Conservation (phyloP, 2,888 invertebrate species). For the Strigamia crassipes region DNA sequence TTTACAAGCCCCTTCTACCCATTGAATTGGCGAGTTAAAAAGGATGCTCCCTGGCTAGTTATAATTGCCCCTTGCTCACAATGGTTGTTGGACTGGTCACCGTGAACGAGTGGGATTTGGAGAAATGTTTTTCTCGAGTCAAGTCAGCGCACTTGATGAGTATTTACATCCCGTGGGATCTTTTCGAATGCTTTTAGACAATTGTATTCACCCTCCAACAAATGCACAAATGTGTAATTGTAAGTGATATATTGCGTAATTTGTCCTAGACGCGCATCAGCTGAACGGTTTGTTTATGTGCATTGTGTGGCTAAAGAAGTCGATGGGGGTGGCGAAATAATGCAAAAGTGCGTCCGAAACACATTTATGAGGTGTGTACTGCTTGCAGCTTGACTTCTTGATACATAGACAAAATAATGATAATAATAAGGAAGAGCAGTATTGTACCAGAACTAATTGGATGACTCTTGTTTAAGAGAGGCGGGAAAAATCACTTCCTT, state of each 20-base stretch:
- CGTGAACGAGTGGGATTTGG: conserved; percentile 29
- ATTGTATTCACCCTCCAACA: conserved; percentile 37
- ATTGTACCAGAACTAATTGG: conserved; percentile 45
- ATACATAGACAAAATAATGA: neutral
- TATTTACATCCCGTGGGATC: conserved; percentile 46
- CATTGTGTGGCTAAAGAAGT: conserved; percentile 36
- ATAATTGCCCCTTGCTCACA: conserved; percentile 43
- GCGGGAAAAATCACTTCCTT: conserved; percentile 42
- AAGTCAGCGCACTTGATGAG: conserved; percentile 39
- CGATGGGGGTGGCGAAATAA: neutral
- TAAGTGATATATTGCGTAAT: conserved; percentile 45
- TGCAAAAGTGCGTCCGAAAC: conserved; percentile 7
- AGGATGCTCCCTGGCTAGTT: conserved; percentile 43
- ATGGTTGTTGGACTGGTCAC: conserved; percentile 29
- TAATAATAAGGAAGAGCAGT: conserved; percentile 35
- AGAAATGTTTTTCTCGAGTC: conserved; percentile 29
- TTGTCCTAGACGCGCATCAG: conserved; percentile 39
- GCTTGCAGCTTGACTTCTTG: neutral
- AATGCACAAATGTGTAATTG: conserved; percentile 37
- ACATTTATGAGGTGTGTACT: neutral
- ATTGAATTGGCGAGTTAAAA: conserved; percentile 33
- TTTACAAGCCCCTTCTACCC: conserved; percentile 43
- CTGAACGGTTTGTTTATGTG: conserved; percentile 44
- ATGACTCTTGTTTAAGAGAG: conserved; percentile 36
- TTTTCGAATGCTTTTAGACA: conserved; percentile 41